A percentile compares a stretch with the other conserved stretches of the same genome.
These are phyloP conservation scores for Panulirus ornatus DNA, from an alignment of 1,140 invertebrate species.

Conservation along the genomic window DNA sequence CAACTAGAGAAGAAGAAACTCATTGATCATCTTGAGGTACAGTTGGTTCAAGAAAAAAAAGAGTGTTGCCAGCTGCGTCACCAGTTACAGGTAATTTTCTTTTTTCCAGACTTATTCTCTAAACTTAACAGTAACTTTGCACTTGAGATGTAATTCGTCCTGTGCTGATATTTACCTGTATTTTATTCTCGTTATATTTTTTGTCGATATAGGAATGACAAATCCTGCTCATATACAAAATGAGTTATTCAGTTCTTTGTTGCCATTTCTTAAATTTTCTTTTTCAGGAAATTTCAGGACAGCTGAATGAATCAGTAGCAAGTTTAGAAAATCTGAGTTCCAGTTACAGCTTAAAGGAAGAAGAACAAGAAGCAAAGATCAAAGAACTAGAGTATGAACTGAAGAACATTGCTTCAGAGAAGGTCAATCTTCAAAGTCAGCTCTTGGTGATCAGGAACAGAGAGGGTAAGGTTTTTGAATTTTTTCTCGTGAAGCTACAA, in stretches of 20 bases:
- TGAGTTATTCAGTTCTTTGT: neutral
- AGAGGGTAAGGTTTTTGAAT: constrained; percentile 35
- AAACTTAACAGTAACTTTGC: too few relatives aligned
- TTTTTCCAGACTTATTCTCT: too few relatives aligned
- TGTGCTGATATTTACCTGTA: too few relatives aligned
- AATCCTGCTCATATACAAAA: neutral
- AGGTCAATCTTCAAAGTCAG: constrained; percentile 49
- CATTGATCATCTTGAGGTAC: constrained; percentile 32
- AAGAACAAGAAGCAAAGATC: constrained; percentile 58
- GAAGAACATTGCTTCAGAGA: constrained; percentile 33
- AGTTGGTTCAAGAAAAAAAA: constrained; percentile 34
- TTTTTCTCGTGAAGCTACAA: too few relatives aligned
- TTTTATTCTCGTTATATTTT: too few relatives aligned
- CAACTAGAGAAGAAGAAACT: constrained; percentile 35
- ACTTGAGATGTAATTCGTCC: too few relatives aligned
- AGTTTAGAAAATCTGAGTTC: constrained; percentile 42
- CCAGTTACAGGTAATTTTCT: constrained; percentile 36
- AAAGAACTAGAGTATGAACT: constrained; percentile 42
- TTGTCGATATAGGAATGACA: neutral
- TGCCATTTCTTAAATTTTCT: neutral
- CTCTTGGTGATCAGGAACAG: constrained; percentile 32
- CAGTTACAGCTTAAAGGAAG: constrained; percentile 45
- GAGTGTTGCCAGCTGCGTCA: constrained; percentile 40
- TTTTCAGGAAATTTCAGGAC: constrained; percentile 28
- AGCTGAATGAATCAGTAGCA: constrained; percentile 48